These are phyloP conservation scores for Lophura nycthemera DNA, from an alignment of 2,113 vertebrate species.

Conservation along the genomic window DNA sequence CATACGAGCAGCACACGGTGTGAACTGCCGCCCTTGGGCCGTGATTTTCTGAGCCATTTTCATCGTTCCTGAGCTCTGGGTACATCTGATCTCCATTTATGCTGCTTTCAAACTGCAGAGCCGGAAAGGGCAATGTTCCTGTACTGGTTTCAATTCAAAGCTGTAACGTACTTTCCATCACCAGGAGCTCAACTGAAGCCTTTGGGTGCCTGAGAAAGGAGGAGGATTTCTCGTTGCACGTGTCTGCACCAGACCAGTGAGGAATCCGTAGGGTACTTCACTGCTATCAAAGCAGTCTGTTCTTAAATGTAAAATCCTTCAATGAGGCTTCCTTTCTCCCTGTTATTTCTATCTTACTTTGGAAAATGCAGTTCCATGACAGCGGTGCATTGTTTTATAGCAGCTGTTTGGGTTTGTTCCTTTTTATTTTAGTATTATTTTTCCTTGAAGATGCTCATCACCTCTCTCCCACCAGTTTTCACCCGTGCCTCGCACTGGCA, in stretches of 20 bases:
- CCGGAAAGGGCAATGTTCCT: background rate
- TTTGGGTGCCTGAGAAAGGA: background rate
- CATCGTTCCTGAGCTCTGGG: background rate
- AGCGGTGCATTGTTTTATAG: background rate
- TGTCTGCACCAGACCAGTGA: background rate
- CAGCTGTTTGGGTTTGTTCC: background rate
- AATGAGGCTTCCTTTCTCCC: background rate
- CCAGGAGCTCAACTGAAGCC: background rate
- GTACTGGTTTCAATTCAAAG: background rate
- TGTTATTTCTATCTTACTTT: background rate
- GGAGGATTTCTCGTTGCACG: constrained; percentile 16
- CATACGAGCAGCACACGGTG: background rate
- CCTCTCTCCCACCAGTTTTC: background rate
- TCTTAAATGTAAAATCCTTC: background rate
- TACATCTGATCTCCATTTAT: background rate
- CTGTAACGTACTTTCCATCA: background rate
- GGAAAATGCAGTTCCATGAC: background rate
- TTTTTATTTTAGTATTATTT: background rate
- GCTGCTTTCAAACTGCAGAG: background rate
- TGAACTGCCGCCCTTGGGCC: background rate
- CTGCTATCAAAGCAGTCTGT: background rate
- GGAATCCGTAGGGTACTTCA: background rate
- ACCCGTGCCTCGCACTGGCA: accelerated
- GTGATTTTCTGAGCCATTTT: background rate
- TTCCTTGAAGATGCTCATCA: background rate